Conservation (phyloP, 2,797 vertebrate species). For the Dromococcyx pavoninus region DNA sequence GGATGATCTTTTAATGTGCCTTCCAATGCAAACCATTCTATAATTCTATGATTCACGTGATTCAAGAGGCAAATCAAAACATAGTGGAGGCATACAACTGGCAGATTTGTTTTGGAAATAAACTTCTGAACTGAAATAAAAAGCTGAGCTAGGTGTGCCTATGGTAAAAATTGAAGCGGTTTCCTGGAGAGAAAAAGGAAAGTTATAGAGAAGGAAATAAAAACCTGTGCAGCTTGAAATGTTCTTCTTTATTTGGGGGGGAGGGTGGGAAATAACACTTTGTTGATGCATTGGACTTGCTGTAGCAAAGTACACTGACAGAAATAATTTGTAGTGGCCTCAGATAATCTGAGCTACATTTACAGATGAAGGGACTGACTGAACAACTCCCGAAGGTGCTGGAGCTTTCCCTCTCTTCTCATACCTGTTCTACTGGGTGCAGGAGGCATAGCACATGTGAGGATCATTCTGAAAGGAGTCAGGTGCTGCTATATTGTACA, state of each 20-base stretch:
- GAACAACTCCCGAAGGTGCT: background rate
- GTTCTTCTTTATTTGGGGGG: background rate
- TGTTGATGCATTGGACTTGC: background rate
- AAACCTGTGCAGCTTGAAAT: background rate
- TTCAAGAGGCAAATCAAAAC: background rate
- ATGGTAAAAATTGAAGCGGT: background rate
- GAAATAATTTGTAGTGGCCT: background rate
- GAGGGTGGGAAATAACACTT: too few species aligned
- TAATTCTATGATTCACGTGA: background rate
- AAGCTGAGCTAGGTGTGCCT: background rate
- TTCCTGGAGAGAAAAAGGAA: background rate
- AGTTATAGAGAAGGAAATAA: background rate
- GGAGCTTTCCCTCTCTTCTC: background rate
- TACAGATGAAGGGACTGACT: background rate
- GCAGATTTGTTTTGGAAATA: background rate
- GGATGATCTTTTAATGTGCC: too few species aligned
- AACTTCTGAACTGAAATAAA: background rate
- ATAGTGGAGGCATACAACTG: background rate
- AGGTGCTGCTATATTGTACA: fast-evolving
- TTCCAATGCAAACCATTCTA: too few species aligned
- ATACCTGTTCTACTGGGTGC: background rate
- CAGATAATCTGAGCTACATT: background rate
- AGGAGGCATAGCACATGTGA: fast-evolving
- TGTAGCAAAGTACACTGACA: background rate
- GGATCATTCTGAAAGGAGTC: background rate